Base-by-base conservation (phyloP, 2,797 vertebrate genomes). In the Macrochelys suwanniensis region DNA sequence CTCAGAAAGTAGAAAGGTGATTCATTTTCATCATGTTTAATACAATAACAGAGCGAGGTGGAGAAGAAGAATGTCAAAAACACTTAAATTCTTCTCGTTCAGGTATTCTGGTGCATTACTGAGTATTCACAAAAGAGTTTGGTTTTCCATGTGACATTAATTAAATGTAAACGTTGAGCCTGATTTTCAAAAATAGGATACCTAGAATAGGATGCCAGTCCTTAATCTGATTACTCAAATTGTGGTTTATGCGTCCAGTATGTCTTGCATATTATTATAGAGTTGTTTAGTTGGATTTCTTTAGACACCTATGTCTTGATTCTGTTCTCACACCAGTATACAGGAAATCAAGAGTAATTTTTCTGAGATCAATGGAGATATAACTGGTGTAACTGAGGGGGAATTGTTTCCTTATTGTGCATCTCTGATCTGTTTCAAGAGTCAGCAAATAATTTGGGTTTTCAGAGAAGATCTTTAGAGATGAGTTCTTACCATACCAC, bases 131-230 rank as follows among this genome's bases (percentile, higher is more conserved):
- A 42, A 3, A 10, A 47, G 53, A 54, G 82, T 51, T 16, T 61
- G 6, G 9, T 45, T 82, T 86, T 51, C 87, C 51, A 33, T 80
- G 6, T 5, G 13, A 1, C 16, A 49, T 2, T 13, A 78, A 16
- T 59, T 83, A 45, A 6, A 49, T 54, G 5, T 1, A 80, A 93
- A 68, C 45, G 26, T 61, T 71, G 53, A 86, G 71, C 37, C n/a
- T 23, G 21, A 13, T 53, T 80, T 80, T 33, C 21, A 13, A n/a
- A 49, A 82, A 68, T 49, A 1, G 65, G 54, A n/a, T 23, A 53
- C 1, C 13, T 51, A 47, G 12, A 53, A n/a, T 2, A 8, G 83
- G 33, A 23, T 53, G 71, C 0, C 1, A 76, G 6, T 1, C 87
- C 59, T 47, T 79, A 16, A 12, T 71, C 53, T 94, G 79, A 45